These are phyloP conservation scores for Perca flavescens DNA, from an alignment of 2,113 vertebrate species.

Conservation along the genomic window DNA sequence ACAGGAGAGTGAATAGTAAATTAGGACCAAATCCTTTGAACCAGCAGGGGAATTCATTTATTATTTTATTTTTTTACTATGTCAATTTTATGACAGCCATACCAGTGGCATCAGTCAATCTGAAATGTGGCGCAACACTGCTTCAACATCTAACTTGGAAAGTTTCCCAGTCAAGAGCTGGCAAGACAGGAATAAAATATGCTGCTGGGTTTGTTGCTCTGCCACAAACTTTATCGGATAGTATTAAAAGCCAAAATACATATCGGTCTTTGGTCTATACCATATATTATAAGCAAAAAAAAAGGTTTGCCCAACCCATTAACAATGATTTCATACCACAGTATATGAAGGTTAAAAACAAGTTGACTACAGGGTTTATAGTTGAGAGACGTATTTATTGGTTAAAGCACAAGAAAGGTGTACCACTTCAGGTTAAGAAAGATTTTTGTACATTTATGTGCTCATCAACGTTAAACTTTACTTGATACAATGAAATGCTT, in stretches of 20 bases:
- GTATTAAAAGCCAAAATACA: constrained; percentile 32
- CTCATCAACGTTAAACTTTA: neutral
- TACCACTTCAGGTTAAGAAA: neutral
- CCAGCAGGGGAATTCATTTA: constrained; percentile 51
- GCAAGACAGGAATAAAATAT: constrained; percentile 24
- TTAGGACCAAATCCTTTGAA: constrained; percentile 67
- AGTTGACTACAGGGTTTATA: no score
- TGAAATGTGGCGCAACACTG: constrained; percentile 65
- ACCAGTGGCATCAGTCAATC: constrained; percentile 64
- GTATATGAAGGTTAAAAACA: no score
- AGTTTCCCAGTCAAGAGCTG: constrained; percentile 50
- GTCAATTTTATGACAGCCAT: constrained; percentile 68
- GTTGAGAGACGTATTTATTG: no score
- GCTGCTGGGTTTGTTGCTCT: constrained; percentile 19
- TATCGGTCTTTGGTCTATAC: neutral
- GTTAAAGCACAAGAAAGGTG: no score
- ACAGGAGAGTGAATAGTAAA: constrained; percentile 68
- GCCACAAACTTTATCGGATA: constrained; percentile 21
- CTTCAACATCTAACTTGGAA: constrained; percentile 57
- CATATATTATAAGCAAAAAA: neutral
- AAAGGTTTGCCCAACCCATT: neutral
- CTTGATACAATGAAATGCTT: neutral
- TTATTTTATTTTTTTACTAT: constrained; percentile 41
- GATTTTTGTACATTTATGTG: neutral
- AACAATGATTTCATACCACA: neutral